These are phyloP conservation scores for Clangula hyemalis DNA, from an alignment of 2,797 vertebrate species.

Conservation along the genomic window DNA sequence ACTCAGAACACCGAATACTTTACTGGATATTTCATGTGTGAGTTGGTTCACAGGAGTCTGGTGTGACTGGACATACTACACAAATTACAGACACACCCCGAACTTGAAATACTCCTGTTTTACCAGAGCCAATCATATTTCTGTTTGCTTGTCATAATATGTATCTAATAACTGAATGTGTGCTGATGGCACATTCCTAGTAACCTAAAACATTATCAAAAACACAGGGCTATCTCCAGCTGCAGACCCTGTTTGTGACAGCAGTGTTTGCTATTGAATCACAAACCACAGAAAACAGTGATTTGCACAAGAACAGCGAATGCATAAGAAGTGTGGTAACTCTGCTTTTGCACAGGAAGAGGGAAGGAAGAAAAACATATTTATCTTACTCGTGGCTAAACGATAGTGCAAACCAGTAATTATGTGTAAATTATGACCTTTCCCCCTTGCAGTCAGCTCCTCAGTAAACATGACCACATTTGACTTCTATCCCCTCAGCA, in stretches of 20 bases:
- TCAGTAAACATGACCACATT: conserved; percentile 43
- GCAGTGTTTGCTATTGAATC: conserved; percentile 17
- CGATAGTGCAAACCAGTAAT: conserved; percentile 64
- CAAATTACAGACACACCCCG: conserved; percentile 32
- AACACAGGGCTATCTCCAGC: conserved; percentile 20
- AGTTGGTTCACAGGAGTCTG: conserved; percentile 21
- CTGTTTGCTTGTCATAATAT: conserved; percentile 18
- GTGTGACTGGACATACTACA: not conserved
- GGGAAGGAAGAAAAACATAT: conserved; percentile 55
- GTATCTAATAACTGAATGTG: conserved; percentile 8
- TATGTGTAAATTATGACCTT: conserved; percentile 65
- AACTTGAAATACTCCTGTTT: conserved; percentile 32
- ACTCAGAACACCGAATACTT: not conserved
- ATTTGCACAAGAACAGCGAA: conserved; percentile 56
- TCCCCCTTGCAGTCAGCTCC: conserved; percentile 36
- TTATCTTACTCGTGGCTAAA: conserved; percentile 67
- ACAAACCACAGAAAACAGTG: conserved; percentile 50
- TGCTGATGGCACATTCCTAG: conserved; percentile 5
- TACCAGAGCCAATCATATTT: conserved; percentile 8
- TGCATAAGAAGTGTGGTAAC: conserved; percentile 30
- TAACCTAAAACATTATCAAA: conserved; percentile 36
- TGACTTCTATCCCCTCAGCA: conserved; percentile 23
- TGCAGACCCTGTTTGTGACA: conserved; percentile 40
- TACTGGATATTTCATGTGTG: conserved; percentile 24
- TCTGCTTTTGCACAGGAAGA: conserved; percentile 55